A percentile compares a stretch with the other conserved stretches of the same genome.
phyloP scores from a whole-genome alignment of 2,888 invertebrate genomes.

The Sesamia inferens region DNA sequence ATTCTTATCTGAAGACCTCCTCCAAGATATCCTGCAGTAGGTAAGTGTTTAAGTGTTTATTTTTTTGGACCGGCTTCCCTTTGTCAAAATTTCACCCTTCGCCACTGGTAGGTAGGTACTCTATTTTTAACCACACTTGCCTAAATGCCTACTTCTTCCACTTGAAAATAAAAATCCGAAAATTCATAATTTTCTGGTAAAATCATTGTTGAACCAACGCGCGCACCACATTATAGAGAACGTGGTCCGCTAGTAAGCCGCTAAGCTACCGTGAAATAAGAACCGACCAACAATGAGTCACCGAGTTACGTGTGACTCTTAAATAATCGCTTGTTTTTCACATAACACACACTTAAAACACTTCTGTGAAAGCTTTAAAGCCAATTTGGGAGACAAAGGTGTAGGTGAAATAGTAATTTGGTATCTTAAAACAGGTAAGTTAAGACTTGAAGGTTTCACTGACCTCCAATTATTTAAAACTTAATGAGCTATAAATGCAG shows the following conservation, averaged over 20 bases:
- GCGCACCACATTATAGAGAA: constrained; percentile 63
- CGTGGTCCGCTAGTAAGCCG: constrained; percentile 61
- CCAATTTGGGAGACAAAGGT: constrained; percentile 12
- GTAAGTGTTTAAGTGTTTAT: too few relatives aligned
- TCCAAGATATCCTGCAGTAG: too few relatives aligned
- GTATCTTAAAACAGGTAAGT: neutral
- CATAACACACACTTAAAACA: constrained; percentile 46
- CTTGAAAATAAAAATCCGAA: neutral
- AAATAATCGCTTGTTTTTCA: constrained; percentile 71
- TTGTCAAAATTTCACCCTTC: too few relatives aligned
- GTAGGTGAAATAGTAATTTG: neutral
- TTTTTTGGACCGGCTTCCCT: too few relatives aligned
- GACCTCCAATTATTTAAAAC: neutral
- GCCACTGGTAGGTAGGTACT: neutral
- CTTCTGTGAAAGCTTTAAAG: constrained; percentile 34
- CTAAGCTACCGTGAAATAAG: constrained; percentile 87
- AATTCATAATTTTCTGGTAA: neutral
- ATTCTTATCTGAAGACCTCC: too few relatives aligned
- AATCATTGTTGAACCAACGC: constrained; percentile 24
- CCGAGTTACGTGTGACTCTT: constrained; percentile 78
- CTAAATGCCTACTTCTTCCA: neutral
- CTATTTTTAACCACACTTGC: constrained; percentile 17
- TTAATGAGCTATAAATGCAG: neutral
- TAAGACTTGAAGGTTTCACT: neutral
- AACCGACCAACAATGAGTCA: constrained; percentile 78